phyloP scores from a whole-genome alignment of 2,797 vertebrate species.

The Falco biarmicus region DNA sequence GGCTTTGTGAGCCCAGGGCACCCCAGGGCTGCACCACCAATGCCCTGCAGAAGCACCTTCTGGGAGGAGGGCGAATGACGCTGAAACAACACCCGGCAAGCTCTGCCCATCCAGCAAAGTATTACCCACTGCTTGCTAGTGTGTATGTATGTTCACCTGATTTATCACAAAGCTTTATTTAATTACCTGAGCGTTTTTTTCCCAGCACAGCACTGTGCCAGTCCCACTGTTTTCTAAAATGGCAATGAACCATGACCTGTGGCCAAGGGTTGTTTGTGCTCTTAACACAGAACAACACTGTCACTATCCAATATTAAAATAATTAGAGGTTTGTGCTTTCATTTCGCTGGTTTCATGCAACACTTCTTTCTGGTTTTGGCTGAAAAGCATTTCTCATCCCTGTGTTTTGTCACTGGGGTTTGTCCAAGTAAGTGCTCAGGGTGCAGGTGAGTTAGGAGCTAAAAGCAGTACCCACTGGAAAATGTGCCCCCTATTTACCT shows the following conservation, averaged over 20 bases:
- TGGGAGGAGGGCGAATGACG: neutral
- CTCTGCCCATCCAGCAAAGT: neutral
- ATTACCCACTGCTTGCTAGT: neutral
- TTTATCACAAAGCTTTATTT: conserved; percentile 5
- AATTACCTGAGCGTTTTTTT: conserved; percentile 17
- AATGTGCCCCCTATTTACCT: neutral
- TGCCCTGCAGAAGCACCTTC: neutral
- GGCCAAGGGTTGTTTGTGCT: conserved; percentile 57
- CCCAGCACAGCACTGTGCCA: neutral
- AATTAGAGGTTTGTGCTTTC: conserved; percentile 58
- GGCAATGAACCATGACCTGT: conserved; percentile 39
- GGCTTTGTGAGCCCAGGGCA: neutral
- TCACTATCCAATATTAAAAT: conserved; percentile 60
- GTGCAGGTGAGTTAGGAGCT: neutral
- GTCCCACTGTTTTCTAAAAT: conserved; percentile 16
- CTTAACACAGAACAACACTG: neutral
- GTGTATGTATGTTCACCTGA: neutral
- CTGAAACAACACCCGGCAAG: neutral
- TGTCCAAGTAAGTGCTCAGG: neutral
- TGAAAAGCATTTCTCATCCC: conserved; percentile 21
- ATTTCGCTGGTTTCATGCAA: conserved; percentile 37
- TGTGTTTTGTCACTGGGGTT: neutral
- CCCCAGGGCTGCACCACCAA: neutral
- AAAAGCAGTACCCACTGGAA: neutral
- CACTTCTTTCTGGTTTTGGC: conserved; percentile 31